Base-by-base conservation (phyloP, 2,797 vertebrate species). In the Apogon talboti region DNA sequence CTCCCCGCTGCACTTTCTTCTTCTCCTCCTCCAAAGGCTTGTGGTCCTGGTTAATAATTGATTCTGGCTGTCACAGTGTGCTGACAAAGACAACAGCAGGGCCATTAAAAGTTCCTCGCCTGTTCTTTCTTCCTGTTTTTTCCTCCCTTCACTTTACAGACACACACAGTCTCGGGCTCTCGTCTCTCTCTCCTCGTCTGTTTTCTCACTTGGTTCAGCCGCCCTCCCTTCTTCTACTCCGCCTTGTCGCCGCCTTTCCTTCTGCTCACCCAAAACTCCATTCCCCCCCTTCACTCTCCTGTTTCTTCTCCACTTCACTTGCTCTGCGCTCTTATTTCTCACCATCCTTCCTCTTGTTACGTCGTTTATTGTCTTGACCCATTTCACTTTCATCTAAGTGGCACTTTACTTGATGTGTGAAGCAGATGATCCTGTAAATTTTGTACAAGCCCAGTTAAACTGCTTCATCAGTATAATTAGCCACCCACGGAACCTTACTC, bases 61-160 rank as follows among this genome's bases (percentile, higher is more conserved):
- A 90, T 84, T 84, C 81, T 57, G 71, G 66, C 85, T 89, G 84
- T 87, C 85, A 89, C 84, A 80, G 74, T 79, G 78, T 87, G 85
- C 83, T 89, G 87, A 88, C 83, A 84, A 88, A 88, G 83, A 89
- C 87, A 89, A 89, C 82, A 90, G 82, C 74, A 72, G 78, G 83
- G 74, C 87, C 81, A 87, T 87, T 87, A 88, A 89, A 86, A 85
- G 75, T 80, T 83, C 66, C 72, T 83, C 14, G 74, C 80, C 73
- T 62, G 52, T 76, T 82, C 70, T 75, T 75, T 84, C 82, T 84
- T 78, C 69, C 65, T 73, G 57, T 61, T 74, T 54, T 58, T 43
- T 50, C 16, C 14, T 28, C 48, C 11, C 28, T 78, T 83, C 53
- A 40, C 64, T 78, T 72, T 61, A 40, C 66, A 74, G 16, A 71